Conservation (phyloP, 1,140 invertebrate species). For the Laodelphax striatellus region DNA sequence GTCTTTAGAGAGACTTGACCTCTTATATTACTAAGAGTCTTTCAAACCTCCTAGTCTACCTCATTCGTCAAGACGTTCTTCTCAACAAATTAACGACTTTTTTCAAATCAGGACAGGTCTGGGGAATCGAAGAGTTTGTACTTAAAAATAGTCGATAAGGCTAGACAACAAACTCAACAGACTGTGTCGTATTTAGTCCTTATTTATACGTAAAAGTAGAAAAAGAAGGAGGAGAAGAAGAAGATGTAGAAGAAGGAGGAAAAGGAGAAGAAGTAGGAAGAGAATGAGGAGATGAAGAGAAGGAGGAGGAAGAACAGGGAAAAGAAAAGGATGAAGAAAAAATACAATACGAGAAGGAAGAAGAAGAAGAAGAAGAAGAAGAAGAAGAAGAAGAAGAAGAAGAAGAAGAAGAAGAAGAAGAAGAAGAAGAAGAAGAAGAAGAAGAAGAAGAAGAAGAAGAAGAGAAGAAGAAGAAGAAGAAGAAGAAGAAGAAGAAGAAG, state of each 20-base stretch:
- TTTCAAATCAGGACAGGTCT: no score
- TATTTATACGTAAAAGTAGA: neutral
- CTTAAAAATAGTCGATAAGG: no score
- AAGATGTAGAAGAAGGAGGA: neutral
- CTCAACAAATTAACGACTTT: no score
- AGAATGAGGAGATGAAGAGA: neutral
- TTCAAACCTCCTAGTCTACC: no score
- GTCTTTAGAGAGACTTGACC: no score
- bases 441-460: conserved; percentile 2
- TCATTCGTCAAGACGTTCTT: no score
- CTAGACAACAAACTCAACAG: no score
- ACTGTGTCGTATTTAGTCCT: no score
- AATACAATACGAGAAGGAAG: neutral
- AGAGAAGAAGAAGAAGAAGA: neutral
- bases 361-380: conserved; percentile 4
- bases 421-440: conserved; percentile 5
- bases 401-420: conserved; percentile 4
- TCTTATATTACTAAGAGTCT: no score
- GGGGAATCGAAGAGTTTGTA: no score
- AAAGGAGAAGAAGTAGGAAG: neutral
- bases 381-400: neutral
- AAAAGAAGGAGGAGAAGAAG: neutral
- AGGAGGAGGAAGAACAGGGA: neutral
- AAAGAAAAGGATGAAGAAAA: conserved; percentile 9
- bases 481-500: conserved; percentile 12